Percentiles rank a stretch among this genome's conserved stretches.
These are phyloP conservation scores for Corythornis vintsioides DNA, from an alignment of 2,113 vertebrate genomes.

Conservation along the genomic window DNA sequence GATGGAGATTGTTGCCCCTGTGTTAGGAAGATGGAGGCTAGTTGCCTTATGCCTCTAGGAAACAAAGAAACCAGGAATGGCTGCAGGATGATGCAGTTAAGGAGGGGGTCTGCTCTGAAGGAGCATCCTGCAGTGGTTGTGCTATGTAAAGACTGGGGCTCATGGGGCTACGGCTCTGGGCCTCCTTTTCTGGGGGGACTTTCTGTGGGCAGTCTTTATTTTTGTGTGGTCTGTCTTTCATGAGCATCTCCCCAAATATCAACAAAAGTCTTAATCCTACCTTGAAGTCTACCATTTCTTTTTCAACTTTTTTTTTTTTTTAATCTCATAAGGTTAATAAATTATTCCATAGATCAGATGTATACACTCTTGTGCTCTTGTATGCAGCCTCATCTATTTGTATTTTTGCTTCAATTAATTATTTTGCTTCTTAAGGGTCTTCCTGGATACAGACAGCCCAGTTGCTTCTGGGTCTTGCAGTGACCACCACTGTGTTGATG, in stretches of 20 bases:
- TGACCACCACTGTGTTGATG: background rate
- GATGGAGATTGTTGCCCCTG: background rate
- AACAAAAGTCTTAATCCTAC: background rate
- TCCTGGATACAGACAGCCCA: background rate
- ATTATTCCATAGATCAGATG: background rate
- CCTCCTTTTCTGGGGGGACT: background rate
- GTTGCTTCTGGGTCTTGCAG: background rate
- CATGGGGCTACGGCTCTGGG: background rate
- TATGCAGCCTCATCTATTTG: background rate
- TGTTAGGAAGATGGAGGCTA: background rate
- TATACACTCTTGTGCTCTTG: background rate
- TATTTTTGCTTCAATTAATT: background rate
- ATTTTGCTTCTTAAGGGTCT: background rate
- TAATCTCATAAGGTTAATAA: background rate
- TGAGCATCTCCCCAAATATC: background rate
- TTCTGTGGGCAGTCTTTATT: fast-evolving
- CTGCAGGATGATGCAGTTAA: fast-evolving
- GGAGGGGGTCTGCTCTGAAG: background rate
- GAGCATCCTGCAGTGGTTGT: fast-evolving
- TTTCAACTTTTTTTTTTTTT: background rate
- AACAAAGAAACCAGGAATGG: background rate
- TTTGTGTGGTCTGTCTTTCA: background rate
- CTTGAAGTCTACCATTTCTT: background rate
- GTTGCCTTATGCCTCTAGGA: background rate
- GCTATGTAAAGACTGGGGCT: background rate